Base-by-base conservation (phyloP, 2,797 vertebrate genomes). In the Etheostoma perlongum region DNA sequence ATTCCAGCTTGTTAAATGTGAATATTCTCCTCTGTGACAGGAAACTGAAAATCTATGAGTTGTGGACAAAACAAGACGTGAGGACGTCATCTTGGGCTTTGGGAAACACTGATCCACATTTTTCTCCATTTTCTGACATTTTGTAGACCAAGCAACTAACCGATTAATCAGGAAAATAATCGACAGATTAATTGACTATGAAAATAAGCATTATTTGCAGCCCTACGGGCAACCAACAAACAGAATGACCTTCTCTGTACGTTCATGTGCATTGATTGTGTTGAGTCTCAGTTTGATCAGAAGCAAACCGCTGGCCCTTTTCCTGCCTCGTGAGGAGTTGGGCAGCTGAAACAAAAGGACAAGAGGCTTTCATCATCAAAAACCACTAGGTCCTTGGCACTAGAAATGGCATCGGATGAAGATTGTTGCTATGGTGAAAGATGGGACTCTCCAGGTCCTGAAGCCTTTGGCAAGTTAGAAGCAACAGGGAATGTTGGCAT, bases 391-490 rank as follows among this genome's bases (percentile, higher is more conserved):
- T 91, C 82, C 71, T 83, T 70, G 27, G 86, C 84, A 64, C 72
- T 76, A 72, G 78, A 89, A 70, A 40, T 89, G 91, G 86, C 92
- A 87, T 81, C 15, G 91, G 92, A 94, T 91, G 90, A 88, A 90
- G 67, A 49, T 65, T 81, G 90, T 93, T 87, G 78, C 91, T 68
- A 87, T 85, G 88, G 91, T 66, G 81, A 85, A 82, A 89, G 78
- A 78, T 71, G 67, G 85, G 77, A 89, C 84, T 90, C 85, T 83
- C 64, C 78, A 84, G 63, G 73, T 88, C 91, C 86, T 67, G 90
- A 83, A 68, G 57, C 74, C 76, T 80, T 89, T 90, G 63, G 85
- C 72, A 61, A 67, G 77, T 30, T 61, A 4, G 19, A 78, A 76
- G 75, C 76, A 83, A 18, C 65, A 54, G 82, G 67, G 23, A 47